A percentile compares a stretch with the other conserved stretches of the same genome.
phyloP scores from a whole-genome alignment of 2,113 vertebrate species.

The Trichechus manatus region DNA sequence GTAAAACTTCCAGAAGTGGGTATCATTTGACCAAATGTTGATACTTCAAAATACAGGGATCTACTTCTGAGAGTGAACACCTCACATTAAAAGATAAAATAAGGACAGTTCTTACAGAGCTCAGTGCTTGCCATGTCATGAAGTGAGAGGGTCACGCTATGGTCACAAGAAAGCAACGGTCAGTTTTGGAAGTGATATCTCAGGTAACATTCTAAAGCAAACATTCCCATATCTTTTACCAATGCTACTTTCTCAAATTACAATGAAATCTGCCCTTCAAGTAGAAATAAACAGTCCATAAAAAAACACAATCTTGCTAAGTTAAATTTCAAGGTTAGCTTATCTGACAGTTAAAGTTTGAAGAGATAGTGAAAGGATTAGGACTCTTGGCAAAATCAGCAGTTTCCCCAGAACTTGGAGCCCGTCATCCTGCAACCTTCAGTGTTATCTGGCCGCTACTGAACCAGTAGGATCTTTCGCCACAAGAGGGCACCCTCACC shows the following conservation, averaged over 20 bases:
- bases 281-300: background rate
- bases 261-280: background rate
- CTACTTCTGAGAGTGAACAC: background rate
- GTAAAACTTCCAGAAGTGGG: background rate
- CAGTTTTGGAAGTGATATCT: background rate
- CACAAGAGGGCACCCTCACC: slow-evolving; percentile 82
- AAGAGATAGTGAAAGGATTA: background rate
- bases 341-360: background rate
- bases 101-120: background rate
- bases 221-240: background rate
- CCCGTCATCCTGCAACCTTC: background rate
- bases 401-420: background rate
- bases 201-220: background rate
- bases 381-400: background rate
- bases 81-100: background rate
- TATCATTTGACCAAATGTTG: background rate
- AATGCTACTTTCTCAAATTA: background rate
- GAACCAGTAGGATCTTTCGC: background rate
- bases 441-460: fast-evolving
- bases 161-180: background rate
- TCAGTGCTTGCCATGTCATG: no score
- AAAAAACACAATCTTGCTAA: background rate
- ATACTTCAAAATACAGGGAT: background rate
- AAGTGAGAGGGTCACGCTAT: background rate
- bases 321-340: background rate